Conservation (phyloP, 2,797 vertebrate species). For the Sebastes trivittatus region DNA sequence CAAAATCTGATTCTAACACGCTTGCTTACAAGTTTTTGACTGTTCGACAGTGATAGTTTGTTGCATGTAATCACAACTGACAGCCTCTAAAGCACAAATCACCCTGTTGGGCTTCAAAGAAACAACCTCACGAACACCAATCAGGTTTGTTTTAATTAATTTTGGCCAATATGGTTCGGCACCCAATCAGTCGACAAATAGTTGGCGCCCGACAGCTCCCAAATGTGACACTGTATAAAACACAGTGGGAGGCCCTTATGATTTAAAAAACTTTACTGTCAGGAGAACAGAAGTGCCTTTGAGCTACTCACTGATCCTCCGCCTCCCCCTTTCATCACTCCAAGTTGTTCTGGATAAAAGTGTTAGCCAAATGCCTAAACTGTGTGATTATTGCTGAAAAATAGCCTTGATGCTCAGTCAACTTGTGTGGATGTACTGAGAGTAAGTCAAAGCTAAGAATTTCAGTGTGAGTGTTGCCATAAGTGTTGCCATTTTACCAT, state of each 20-base stretch:
- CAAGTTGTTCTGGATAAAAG: slow-evolving; percentile 1
- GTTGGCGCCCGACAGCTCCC: not conserved
- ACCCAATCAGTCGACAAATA: not conserved
- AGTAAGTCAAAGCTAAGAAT: slow-evolving; percentile 13
- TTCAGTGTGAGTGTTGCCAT: not conserved
- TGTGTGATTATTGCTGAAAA: slow-evolving; percentile 28
- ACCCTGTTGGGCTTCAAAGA: not conserved
- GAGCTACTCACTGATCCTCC: slow-evolving; percentile 16
- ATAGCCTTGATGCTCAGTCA: slow-evolving; percentile 1
- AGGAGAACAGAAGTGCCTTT: slow-evolving; percentile 12
- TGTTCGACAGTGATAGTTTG: not conserved
- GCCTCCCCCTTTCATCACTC: slow-evolving; percentile 6
- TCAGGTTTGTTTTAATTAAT: not conserved
- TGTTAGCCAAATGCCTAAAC: slow-evolving; percentile 2
- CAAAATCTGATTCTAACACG: not conserved
- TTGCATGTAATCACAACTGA: not conserved
- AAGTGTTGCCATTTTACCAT: not conserved
- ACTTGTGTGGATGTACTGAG: not conserved
- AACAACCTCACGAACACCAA: not conserved
- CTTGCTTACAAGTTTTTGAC: not conserved
- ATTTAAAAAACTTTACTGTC: slow-evolving; percentile 1
- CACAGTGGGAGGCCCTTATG: not conserved
- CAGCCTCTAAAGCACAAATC: not conserved
- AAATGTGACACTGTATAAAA: not conserved
- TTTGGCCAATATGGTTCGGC: not conserved